phyloP scores from a whole-genome alignment of 2,113 vertebrate genomes.

The Marmota monax region DNA sequence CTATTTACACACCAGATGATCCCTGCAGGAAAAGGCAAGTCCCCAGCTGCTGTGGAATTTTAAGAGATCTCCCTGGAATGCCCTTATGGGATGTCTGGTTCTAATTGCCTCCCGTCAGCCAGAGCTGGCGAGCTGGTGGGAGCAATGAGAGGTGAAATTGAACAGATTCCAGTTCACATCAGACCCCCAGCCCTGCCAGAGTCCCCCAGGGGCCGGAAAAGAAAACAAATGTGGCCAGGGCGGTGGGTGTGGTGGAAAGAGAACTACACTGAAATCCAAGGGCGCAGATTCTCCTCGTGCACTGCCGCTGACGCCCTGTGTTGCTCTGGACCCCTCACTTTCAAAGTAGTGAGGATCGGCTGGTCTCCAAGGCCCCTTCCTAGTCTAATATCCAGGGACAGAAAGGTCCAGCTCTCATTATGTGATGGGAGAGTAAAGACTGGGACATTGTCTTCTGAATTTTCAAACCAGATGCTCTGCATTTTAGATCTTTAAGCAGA shows the following conservation, averaged over 20 bases:
- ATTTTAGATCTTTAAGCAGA: conserved; percentile 39
- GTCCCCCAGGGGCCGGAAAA: conserved; percentile 68
- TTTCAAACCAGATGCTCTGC: background rate
- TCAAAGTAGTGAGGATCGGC: background rate
- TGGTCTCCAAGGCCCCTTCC: background rate
- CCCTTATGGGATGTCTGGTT: conserved; percentile 82
- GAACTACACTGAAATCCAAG: background rate
- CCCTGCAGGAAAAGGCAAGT: conserved; percentile 76
- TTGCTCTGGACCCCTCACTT: background rate
- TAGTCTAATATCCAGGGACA: background rate
- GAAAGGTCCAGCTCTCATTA: background rate
- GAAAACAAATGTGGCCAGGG: conserved; percentile 66
- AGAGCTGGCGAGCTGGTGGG: conserved; percentile 68
- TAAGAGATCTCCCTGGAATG: conserved; percentile 78
- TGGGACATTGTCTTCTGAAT: background rate
- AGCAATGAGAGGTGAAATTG: conserved; percentile 81
- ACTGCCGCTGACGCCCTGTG: fast-evolving
- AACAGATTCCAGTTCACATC: conserved; percentile 81
- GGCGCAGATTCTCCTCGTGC: background rate
- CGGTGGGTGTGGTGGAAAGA: conserved; percentile 47
- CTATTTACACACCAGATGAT: conserved; percentile 76
- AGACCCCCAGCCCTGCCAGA: conserved; percentile 75
- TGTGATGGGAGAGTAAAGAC: too few relatives aligned
- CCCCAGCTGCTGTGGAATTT: conserved; percentile 81
- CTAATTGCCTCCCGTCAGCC: conserved; percentile 76